Evolutionary conservation across 2,113 vertebrate species (phyloP).

Genomic region (Bujurquina vittata): DNA sequence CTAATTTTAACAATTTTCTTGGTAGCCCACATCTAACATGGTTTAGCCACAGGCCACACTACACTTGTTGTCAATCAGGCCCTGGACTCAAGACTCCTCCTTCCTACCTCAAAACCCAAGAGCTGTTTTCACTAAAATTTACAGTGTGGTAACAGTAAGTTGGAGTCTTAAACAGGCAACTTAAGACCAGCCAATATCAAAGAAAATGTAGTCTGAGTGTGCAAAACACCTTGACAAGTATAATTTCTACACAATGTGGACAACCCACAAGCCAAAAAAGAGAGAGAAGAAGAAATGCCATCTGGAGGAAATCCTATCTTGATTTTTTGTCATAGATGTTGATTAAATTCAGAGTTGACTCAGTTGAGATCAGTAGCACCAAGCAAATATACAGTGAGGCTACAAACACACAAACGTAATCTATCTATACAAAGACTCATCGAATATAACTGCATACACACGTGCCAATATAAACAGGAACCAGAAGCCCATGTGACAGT

Average conservation of each 20-base stretch:
- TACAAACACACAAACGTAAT: neutral
- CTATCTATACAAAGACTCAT: too few relatives aligned
- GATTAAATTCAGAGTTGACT: neutral
- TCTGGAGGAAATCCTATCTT: neutral
- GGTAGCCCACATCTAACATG: slow-evolving; percentile 44
- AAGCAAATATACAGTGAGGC: neutral
- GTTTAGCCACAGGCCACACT: slow-evolving; percentile 44
- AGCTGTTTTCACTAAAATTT: slow-evolving; percentile 4
- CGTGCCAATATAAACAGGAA: too few relatives aligned
- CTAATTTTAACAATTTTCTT: slow-evolving; percentile 2
- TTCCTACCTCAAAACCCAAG: slow-evolving; percentile 44
- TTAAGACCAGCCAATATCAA: neutral
- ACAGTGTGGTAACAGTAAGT: neutral
- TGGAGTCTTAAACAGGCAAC: neutral
- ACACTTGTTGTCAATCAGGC: slow-evolving; percentile 1
- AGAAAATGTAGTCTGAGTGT: neutral
- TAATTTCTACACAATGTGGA: neutral
- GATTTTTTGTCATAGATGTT: neutral
- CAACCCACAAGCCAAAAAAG: neutral
- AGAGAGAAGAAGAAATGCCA: neutral
- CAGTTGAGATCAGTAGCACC: neutral
- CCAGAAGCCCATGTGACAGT: too few relatives aligned
- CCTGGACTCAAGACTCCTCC: slow-evolving; percentile 14
- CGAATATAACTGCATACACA: too few relatives aligned
- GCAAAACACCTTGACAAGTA: slow-evolving; percentile 8